Conservation (phyloP, 2,888 invertebrate genomes). For the Aleiodes testaceus region DNA sequence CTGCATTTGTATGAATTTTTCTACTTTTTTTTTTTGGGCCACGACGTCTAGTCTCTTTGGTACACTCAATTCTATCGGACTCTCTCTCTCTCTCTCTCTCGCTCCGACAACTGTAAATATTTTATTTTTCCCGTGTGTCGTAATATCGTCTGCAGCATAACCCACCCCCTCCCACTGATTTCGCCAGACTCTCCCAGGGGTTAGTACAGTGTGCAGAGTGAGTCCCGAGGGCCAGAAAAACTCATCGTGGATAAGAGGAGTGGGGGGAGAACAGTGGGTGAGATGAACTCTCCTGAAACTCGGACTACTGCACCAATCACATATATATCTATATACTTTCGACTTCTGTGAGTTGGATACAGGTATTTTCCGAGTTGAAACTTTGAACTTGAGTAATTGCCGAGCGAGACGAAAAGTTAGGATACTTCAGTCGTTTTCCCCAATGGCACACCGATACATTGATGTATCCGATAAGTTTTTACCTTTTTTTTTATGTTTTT, state of each 20-base stretch:
- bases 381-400: constrained; percentile 59
- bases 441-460: constrained; percentile 25
- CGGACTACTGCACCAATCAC: constrained; percentile 14
- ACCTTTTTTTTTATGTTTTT: neutral
- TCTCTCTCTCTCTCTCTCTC: neutral
- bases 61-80: constrained; percentile 30
- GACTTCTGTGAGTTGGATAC: constrained; percentile 18
- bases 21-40: neutral
- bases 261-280: neutral
- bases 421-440: constrained; percentile 11
- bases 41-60: constrained; percentile 24
- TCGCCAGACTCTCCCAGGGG: constrained; percentile 21
- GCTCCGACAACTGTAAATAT: constrained; percentile 30
- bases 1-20: constrained; percentile 31
- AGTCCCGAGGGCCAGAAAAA: constrained; percentile 32
- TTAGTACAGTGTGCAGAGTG: constrained; percentile 16
- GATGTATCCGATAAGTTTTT: neutral
- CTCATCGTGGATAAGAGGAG: constrained; percentile 30
- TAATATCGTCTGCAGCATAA: constrained; percentile 27
- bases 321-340: constrained; percentile 25
- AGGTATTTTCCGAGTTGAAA: constrained; percentile 44
- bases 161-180: neutral
- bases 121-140: constrained; percentile 37
- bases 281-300: constrained; percentile 8
- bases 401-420: constrained; percentile 29